Conservation (phyloP, 35 echinoderm and acorn worm genomes). For the Diadema setosum region DNA sequence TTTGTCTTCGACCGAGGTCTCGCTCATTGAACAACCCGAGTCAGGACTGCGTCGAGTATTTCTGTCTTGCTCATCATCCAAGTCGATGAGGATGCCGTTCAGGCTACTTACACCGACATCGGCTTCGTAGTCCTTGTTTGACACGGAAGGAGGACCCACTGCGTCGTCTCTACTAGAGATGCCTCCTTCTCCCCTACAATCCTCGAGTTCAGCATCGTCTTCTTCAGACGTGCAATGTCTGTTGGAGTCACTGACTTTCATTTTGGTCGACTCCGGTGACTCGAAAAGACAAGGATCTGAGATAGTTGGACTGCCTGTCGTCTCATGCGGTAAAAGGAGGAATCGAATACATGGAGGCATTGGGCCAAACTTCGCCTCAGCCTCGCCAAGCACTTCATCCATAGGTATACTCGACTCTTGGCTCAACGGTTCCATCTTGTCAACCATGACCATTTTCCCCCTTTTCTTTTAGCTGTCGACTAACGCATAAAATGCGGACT, state of each 20-base stretch:
- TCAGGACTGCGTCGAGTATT: not conserved
- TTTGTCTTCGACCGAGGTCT: not conserved
- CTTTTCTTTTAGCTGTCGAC: no score
- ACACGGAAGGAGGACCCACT: no score
- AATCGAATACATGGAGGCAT: slow-evolving; percentile 5
- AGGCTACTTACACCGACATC: no score
- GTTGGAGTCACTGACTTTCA: no score
- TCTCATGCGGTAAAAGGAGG: not conserved
- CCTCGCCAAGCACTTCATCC: not conserved
- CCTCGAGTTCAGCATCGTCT: not conserved
- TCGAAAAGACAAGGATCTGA: no score
- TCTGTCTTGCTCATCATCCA: not conserved
- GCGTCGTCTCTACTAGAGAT: no score
- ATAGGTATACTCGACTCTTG: not conserved
- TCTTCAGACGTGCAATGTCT: no score
- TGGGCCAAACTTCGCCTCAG: not conserved
- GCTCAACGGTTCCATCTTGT: not conserved
- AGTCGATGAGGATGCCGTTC: not conserved
- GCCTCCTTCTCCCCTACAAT: no score
- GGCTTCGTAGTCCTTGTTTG: no score
- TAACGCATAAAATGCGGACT: no score
- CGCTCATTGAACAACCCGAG: slow-evolving; percentile 13
- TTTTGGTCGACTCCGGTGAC: no score
- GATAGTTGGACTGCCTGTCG: no score
- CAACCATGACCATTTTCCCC: not conserved